Evolutionary conservation across 35 echinoderm and acorn worm species (phyloP), one percentile per base, ranked within the genome.

Genomic region (Amphiura filiformis): DNA sequence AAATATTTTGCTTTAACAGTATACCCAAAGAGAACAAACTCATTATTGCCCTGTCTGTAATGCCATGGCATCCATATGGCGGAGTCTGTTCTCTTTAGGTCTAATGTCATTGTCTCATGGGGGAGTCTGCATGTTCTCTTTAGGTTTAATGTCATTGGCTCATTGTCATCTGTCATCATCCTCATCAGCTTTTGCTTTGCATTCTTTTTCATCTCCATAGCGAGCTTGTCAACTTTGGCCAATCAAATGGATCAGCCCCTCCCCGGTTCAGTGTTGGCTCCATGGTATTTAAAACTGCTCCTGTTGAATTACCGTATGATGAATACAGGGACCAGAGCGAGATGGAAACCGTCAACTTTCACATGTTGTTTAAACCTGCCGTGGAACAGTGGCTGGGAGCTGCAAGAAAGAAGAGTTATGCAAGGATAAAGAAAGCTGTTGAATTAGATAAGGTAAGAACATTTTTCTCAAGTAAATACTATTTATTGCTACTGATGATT

Each of bases 391-490:
- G 93, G 93, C 61, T 94, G 77, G 75, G 80, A 32, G 56, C 90
- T 0, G 87, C 93, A 0, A 81, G 84, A 31, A 76, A 33, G 22
- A 86, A 90, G 49, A 83, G 88, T 37, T 37, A 37, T 32, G 61
- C 77, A 26, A 86, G 93, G 56, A 94, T 94, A 38, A 78, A 90
- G 88, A 94, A 90, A 38, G 82, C 88, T 52, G 93, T 94, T 47
- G 88, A 94, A 49, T 38, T 94, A 0, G 93, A 94, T 40, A 94
- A n/a, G 93, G 93, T 94, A 49, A n/a, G 57, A 31, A 37, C n/a
- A 42, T 12, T 83, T 31, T 39, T 36, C 35, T 35, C 37, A 57
- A 37, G 13, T 17, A 0, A 47, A 34, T 41, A 4, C 17, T n/a
- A n/a, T n/a, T n/a, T n/a, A n/a, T n/a, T n/a, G n/a, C n/a, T n/a